Conservation (phyloP, 2,113 vertebrate genomes). For the Acrocephalus kingi region DNA sequence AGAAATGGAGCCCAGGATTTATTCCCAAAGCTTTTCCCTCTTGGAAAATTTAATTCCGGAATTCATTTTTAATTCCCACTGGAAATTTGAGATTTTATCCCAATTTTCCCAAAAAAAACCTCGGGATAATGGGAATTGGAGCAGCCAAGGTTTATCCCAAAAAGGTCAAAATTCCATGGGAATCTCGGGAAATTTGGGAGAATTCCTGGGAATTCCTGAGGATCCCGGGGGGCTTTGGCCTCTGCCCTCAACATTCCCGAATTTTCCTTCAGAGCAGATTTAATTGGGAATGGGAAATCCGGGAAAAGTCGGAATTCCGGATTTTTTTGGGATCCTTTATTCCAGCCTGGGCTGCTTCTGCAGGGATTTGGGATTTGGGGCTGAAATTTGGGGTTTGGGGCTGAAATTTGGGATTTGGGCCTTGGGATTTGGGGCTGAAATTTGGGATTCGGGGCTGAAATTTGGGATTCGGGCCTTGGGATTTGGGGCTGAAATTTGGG, state of each 20-base stretch:
- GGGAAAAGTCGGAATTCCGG: no score
- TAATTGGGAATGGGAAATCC: no score
- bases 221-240: background rate
- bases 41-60: accelerated
- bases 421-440: no score
- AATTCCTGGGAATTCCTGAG: background rate
- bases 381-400: no score
- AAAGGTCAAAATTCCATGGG: background rate
- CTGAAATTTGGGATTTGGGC: no score
- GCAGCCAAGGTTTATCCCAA: background rate
- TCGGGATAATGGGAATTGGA: background rate
- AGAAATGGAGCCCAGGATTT: accelerated
- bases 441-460: no score
- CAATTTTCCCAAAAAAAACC: background rate
- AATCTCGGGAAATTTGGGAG: accelerated
- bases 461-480: no score
- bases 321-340: background rate
- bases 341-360: accelerated
- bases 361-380: no score
- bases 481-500: no score
- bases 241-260: background rate
- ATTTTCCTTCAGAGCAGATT: background rate
- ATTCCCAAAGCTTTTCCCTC: background rate
- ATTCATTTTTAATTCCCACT: no score
- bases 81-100: background rate